phyloP scores from a whole-genome alignment of 2,888 invertebrate species.

The Coelopa pilipes region DNA sequence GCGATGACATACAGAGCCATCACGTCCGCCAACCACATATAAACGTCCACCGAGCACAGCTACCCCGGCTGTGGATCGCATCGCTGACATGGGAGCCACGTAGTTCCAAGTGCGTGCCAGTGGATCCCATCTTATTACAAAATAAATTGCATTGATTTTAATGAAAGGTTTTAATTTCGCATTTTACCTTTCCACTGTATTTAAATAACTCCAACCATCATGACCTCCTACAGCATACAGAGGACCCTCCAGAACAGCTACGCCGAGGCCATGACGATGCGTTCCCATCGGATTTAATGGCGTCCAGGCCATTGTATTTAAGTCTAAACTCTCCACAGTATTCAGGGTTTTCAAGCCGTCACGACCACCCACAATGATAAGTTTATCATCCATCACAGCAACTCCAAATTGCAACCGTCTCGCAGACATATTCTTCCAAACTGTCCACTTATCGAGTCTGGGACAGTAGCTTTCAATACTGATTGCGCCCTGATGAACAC shows the following conservation, averaged over 20 bases:
- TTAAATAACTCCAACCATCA: conserved; percentile 87
- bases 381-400: conserved; percentile 82
- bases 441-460: conserved; percentile 64
- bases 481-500: conserved; percentile 76
- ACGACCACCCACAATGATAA: conserved; percentile 89
- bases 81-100: conserved; percentile 89
- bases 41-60: conserved; percentile 85
- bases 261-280: conserved; percentile 84
- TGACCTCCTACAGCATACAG: conserved; percentile 96
- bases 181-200: conserved; percentile 82
- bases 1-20: conserved; percentile 89
- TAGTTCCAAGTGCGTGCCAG: conserved; percentile 88
- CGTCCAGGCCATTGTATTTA: conserved; percentile 83
- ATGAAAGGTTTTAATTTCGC: not conserved
- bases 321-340: conserved; percentile 88
- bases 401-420: conserved; percentile 90
- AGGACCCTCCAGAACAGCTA: conserved; percentile 81
- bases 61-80: conserved; percentile 87
- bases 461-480: conserved; percentile 86
- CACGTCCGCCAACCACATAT: conserved; percentile 92
- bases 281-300: conserved; percentile 89
- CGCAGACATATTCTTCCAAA: conserved; percentile 65
- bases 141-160: not conserved
- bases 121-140: conserved; percentile 81
- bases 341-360: conserved; percentile 95